phyloP scores from a whole-genome alignment of 2,113 vertebrate species.

The Bufo bufo region DNA sequence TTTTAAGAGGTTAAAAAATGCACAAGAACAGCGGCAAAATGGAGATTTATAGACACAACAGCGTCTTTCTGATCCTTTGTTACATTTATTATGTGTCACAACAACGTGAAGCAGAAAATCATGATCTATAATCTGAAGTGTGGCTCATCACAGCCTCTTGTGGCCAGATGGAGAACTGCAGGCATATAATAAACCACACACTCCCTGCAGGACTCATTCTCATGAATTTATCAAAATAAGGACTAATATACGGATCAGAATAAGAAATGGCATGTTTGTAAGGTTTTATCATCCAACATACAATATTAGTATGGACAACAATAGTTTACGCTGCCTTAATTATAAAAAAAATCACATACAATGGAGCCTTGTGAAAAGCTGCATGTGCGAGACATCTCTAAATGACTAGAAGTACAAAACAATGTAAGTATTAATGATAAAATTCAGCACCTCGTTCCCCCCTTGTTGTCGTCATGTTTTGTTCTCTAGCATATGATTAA shows the following conservation, averaged over 20 bases:
- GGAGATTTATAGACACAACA: background rate
- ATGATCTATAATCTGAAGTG: background rate
- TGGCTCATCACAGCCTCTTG: background rate
- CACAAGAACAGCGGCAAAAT: background rate
- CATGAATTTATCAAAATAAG: background rate
- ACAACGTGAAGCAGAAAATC: background rate
- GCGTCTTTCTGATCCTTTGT: background rate
- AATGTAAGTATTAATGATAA: too few relatives aligned
- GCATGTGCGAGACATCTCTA: too few relatives aligned
- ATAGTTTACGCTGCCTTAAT: too few relatives aligned
- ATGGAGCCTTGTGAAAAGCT: too few relatives aligned
- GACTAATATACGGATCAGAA: background rate
- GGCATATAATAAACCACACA: background rate
- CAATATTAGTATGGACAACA: background rate
- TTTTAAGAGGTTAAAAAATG: background rate
- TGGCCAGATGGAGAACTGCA: background rate
- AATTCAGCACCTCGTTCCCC: too few relatives aligned
- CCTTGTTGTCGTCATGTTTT: too few relatives aligned
- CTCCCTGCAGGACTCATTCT: background rate
- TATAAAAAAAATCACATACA: too few relatives aligned
- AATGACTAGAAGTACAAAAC: too few relatives aligned
- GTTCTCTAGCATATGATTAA: too few relatives aligned
- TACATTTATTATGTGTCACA: background rate
- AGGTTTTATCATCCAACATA: background rate
- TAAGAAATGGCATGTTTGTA: background rate